phyloP scores from a whole-genome alignment of 2,113 vertebrate genomes.

The Percina caprodes region DNA sequence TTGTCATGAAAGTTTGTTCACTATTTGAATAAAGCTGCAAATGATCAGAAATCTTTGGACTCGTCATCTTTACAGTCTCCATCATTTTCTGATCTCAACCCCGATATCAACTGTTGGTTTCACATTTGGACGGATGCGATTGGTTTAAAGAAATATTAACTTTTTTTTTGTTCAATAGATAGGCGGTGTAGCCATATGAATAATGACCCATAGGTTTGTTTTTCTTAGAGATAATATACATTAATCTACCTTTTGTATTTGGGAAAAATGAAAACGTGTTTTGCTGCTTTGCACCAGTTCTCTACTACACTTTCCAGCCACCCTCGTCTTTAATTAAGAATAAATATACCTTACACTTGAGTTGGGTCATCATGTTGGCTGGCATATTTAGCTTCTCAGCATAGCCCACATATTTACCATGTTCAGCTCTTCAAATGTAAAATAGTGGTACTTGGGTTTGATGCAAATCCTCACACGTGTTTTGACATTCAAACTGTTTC shows the following conservation, averaged over 20 bases:
- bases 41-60: no score
- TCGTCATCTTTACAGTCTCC: no score
- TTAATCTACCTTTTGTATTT: neutral
- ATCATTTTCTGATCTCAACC: no score
- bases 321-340: constrained; percentile 25
- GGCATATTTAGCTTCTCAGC: constrained; percentile 11
- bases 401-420: neutral
- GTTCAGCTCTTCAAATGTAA: constrained; percentile 23
- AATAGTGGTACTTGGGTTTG: neutral
- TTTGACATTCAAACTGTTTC: constrained; percentile 36
- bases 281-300: no score
- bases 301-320: constrained; percentile 1
- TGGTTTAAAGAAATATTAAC: no score
- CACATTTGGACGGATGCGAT: no score
- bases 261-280: neutral
- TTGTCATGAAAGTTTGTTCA: no score
- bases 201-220: constrained; percentile 2
- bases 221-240: neutral
- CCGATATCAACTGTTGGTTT: no score
- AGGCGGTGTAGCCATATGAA: neutral
- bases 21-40: no score
- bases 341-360: constrained; percentile 13
- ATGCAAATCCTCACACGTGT: constrained; percentile 13
- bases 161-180: no score
- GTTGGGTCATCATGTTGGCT: neutral